Evolutionary conservation across 2,888 invertebrate genomes (phyloP).

Genomic region (Troglohyphantes excavatus): DNA sequence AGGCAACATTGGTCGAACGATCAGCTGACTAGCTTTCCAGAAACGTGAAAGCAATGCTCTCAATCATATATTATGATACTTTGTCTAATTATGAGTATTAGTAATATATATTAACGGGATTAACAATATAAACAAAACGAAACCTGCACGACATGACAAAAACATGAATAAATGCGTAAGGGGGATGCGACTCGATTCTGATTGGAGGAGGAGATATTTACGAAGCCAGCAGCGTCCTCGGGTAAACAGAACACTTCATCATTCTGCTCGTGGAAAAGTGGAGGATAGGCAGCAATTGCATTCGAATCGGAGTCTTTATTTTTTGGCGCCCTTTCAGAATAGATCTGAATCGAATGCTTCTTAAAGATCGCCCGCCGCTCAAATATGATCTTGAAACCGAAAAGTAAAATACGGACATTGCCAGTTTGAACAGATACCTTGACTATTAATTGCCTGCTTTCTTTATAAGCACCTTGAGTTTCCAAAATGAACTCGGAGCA

Average conservation of each 20-base stretch:
- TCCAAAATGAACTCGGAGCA: too few relatives aligned
- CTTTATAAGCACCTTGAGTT: too few relatives aligned
- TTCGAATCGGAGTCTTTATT: neutral
- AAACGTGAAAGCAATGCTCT: too few relatives aligned
- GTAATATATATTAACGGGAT: neutral
- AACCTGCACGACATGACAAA: neutral
- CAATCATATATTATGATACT: neutral
- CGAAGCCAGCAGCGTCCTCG: slow-evolving; percentile 51
- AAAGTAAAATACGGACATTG: too few relatives aligned
- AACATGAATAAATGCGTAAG: neutral
- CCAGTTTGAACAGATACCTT: too few relatives aligned
- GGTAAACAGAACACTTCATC: slow-evolving; percentile 75
- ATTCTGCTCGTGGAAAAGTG: slow-evolving; percentile 47
- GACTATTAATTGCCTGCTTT: too few relatives aligned
- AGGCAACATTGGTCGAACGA: too few relatives aligned
- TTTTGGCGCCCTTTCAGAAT: neutral
- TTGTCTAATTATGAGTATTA: neutral
- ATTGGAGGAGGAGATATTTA: slow-evolving; percentile 60
- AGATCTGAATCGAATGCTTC: too few relatives aligned
- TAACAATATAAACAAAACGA: neutral
- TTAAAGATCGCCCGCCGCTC: too few relatives aligned
- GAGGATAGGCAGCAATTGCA: neutral
- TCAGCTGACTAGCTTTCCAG: too few relatives aligned
- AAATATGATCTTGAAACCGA: too few relatives aligned
- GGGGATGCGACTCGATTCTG: neutral